Evolutionary conservation across 2,113 vertebrate species (phyloP).

Genomic region (Nothoprocta perdicaria): DNA sequence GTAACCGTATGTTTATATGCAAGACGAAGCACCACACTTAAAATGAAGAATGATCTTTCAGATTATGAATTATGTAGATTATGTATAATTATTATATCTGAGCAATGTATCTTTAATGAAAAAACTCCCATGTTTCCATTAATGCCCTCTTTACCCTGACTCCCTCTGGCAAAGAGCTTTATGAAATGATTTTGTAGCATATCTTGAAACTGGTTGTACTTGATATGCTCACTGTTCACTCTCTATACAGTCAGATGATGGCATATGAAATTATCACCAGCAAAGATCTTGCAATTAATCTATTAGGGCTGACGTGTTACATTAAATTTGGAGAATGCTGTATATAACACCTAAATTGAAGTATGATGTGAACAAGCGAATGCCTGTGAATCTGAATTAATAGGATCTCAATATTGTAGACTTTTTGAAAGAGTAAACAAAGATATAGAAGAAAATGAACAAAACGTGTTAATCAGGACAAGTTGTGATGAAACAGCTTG

Average conservation of each 20-base stretch:
- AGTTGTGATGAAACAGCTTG: neutral
- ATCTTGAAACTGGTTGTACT: neutral
- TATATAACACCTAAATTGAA: neutral
- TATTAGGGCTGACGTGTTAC: neutral
- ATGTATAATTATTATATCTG: neutral
- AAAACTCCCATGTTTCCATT: neutral
- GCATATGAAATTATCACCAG: neutral
- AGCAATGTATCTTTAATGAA: neutral
- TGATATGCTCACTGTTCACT: neutral
- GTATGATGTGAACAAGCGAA: neutral
- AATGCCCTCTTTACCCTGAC: neutral
- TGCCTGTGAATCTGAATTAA: neutral
- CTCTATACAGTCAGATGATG: neutral
- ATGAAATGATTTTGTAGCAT: neutral
- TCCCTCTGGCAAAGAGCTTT: neutral
- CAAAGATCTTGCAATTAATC: neutral
- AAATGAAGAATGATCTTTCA: neutral
- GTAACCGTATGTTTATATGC: neutral
- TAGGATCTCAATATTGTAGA: neutral
- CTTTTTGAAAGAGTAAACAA: neutral
- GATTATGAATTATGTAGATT: neutral
- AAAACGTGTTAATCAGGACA: neutral
- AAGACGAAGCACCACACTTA: neutral
- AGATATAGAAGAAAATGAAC: neutral
- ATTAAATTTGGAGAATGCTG: neutral